Evolutionary conservation across 2,797 vertebrate species (phyloP), one percentile per base, ranked within the genome.

Genomic region (Tiaroga cobitis): DNA sequence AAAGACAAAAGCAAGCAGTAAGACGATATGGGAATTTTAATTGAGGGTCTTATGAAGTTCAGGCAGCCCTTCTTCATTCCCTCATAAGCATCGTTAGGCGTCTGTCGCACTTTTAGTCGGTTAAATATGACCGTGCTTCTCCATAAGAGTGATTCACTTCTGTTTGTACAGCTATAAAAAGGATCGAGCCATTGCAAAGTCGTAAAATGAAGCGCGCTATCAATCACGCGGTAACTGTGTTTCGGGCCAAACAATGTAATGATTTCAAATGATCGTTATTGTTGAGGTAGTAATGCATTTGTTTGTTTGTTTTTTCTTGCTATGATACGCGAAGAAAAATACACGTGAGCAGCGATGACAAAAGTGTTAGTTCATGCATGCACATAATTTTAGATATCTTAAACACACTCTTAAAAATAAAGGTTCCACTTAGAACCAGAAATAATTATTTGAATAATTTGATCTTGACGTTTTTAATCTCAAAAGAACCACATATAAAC

Each of bases 91-190:
- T 80, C 74, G 83, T 85, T 87, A 86, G 74, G 85, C 85, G 85
- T 90, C 79, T 84, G 84, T 84, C 83, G 86, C 82, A 32, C 91
- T 83, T 81, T 89, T 84, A 81, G 46, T 61, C 74, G 86, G 84
- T 90, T 92, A 92, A 92, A 91, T 90, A 88, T 89, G 84, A 93
- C 91, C 93, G 92, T 92, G 94, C 91, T 94, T 91, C 91, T 93
- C 91, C 87, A 92, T 94, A 95, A 92, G 94, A 97, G 95, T 96
- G 95, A 95, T 96, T 96, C 96, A 95, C 95, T 95, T 95, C 93
- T 96, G 97, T 97, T 97, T 97, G 96, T 95, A 91, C 96, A 96
- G 96, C 96, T 95, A 95, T 96, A 96, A 97, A 97, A 96, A 96
- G 94, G 95, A 91, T 93, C 93, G 94, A 95, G 96, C 95, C 95